Base-by-base conservation (phyloP, 92 coral and sea anemone genomes). In the Scolanthus callimorphus region DNA sequence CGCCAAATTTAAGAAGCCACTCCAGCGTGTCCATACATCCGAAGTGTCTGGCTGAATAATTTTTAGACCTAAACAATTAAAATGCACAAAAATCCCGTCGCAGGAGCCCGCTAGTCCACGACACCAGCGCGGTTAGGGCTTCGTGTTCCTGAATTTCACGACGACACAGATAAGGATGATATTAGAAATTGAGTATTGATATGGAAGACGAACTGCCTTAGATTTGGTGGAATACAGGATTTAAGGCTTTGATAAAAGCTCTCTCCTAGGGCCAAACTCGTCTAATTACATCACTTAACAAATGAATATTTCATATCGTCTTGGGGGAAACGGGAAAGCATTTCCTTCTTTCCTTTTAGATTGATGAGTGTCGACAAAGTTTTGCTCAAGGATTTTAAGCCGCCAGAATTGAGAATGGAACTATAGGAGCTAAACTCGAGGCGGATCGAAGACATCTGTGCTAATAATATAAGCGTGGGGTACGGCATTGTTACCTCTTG, bases 251-350 rank as follows among this genome's bases (percentile, higher is more conserved):
- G n/a, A n/a, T n/a, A n/a, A n/a, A n/a, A n/a, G n/a, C n/a, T n/a
- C n/a, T n/a, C n/a, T n/a, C n/a, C 4, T 49, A 53, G 17, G 25
- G 50, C 58, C 43, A 41, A 51, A 79, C 71, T 62, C 60, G 70
- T 47, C 78, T 79, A 80, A 88, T 72, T 88, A 80, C 81, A 79
- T 78, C 81, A 76, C 85, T 88, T 71, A 62, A 62, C 57, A 61
- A 30, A 88, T 88, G 96, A 88, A 88, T 88, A 88, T 88, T 88
- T 88, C 80, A 88, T 82, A 80, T 55, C 81, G 52, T 73, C 51
- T 67, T 49, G 85, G 82, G 69, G 90, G 74, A 88, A 82, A 74
- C 85, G 67, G 96, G 83, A 85, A 85, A 45, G 63, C 74, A 81
- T 71, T 77, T 60, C 79, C 82, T 62, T 73, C 74, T 39, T 30